These are phyloP conservation scores for Porites cylindrica DNA, from an alignment of 92 coral and sea anemone genomes.

Conservation along the genomic window DNA sequence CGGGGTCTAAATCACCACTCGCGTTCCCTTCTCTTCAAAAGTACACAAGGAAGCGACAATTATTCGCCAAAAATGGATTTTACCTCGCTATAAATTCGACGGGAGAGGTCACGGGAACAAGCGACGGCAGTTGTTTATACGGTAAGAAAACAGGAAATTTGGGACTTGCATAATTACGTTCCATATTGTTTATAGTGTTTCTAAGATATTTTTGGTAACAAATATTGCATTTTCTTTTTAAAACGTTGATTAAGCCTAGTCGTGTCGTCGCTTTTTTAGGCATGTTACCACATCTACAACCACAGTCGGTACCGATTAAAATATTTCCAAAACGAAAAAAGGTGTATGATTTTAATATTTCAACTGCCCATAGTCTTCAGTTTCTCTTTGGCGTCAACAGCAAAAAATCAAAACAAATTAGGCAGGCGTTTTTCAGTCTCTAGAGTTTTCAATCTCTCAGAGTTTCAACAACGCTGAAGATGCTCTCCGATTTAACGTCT, in stretches of 20 bases:
- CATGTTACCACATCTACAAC: neutral
- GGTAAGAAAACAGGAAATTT: conserved; percentile 53
- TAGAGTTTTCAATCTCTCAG: too few relatives aligned
- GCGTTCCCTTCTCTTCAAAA: conserved; percentile 79
- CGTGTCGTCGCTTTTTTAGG: neutral
- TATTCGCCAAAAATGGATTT: conserved; percentile 83
- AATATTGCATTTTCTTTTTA: conserved; percentile 1
- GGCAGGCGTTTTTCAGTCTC: too few relatives aligned
- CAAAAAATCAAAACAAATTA: too few relatives aligned
- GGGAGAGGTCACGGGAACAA: conserved; percentile 86
- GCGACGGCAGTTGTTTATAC: conserved; percentile 70
- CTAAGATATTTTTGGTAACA: neutral
- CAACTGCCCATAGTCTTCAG: neutral
- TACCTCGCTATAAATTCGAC: conserved; percentile 83
- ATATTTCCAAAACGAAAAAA: neutral
- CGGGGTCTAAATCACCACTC: conserved; percentile 46
- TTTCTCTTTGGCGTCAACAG: too few relatives aligned
- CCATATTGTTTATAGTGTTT: neutral
- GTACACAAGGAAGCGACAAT: conserved; percentile 83
- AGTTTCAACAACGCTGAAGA: too few relatives aligned
- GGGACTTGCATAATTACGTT: neutral
- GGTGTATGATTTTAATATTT: conserved; percentile 8
- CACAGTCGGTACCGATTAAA: neutral
- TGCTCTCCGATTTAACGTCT: too few relatives aligned
- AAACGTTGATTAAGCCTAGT: neutral